phyloP scores from a whole-genome alignment of 1,140 invertebrate species.

The Papilio xuthus region DNA sequence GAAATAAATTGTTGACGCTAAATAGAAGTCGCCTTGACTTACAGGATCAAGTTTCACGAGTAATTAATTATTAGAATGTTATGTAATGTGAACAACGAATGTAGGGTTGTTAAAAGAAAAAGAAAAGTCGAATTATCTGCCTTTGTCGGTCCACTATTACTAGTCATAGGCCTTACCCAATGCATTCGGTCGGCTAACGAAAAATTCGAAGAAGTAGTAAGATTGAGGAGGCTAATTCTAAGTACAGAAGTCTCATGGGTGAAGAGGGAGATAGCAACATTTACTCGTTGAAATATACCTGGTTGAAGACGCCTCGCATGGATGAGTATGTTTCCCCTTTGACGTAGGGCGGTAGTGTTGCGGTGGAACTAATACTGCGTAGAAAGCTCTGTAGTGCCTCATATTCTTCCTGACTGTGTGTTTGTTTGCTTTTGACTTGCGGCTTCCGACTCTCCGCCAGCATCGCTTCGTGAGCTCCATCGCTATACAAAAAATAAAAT shows the following conservation, averaged over 20 bases:
- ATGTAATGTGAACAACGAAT: constrained; percentile 27
- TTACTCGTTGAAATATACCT: constrained; percentile 54
- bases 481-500: constrained; percentile 53
- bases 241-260: no score
- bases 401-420: constrained; percentile 66
- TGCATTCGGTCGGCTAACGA: no score
- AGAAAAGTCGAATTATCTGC: not conserved
- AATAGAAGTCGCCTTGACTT: constrained; percentile 33
- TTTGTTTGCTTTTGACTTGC: constrained; percentile 57
- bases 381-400: constrained; percentile 78
- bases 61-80: not conserved
- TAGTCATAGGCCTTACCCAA: no score
- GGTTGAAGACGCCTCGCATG: constrained; percentile 71
- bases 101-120: not conserved
- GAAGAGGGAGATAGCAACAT: no score
- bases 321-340: constrained; percentile 77
- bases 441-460: constrained; percentile 57
- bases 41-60: constrained; percentile 4
- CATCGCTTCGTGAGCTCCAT: constrained; percentile 78
- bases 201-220: not conserved
- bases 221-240: no score
- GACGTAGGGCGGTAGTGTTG: constrained; percentile 75
- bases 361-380: constrained; percentile 77
- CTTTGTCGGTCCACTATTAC: no score
- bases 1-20: not conserved